These are phyloP conservation scores for Catharus ustulatus DNA, from an alignment of 2,797 vertebrate species.

Conservation along the genomic window DNA sequence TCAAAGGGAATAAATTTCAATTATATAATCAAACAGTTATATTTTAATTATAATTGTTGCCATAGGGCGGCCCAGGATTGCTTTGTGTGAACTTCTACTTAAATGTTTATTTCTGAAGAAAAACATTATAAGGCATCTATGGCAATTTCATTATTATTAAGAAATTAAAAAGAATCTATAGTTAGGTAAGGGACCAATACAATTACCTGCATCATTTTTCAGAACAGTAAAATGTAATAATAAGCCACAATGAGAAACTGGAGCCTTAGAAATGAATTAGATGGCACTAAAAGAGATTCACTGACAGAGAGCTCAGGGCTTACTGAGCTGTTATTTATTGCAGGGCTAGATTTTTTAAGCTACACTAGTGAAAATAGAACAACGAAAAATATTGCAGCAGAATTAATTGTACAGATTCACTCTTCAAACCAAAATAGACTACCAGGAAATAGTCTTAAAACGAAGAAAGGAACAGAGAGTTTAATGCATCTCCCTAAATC, in stretches of 20 bases:
- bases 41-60: constrained; percentile 67
- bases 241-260: constrained; percentile 44
- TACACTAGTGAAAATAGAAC: constrained; percentile 26
- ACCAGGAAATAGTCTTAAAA: neutral
- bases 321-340: constrained; percentile 30
- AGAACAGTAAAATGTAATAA: constrained; percentile 47
- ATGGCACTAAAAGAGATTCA: constrained; percentile 55
- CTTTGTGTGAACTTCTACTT: constrained; percentile 3
- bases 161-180: constrained; percentile 41
- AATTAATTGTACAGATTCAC: constrained; percentile 22
- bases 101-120: constrained; percentile 55
- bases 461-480: neutral
- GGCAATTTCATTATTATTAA: constrained; percentile 42
- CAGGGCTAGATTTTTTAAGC: constrained; percentile 26
- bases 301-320: constrained; percentile 19
- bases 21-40: constrained; percentile 64
- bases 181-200: constrained; percentile 34
- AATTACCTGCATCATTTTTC: constrained; percentile 39
- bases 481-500: neutral
- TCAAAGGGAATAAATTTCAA: constrained; percentile 56
- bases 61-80: constrained; percentile 36
- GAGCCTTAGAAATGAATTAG: constrained; percentile 51
- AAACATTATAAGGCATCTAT: constrained; percentile 42
- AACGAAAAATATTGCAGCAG: constrained; percentile 23
- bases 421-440: neutral